Conservation (phyloP, 2,888 invertebrate species). For the Lasioglossum oenotherae region DNA sequence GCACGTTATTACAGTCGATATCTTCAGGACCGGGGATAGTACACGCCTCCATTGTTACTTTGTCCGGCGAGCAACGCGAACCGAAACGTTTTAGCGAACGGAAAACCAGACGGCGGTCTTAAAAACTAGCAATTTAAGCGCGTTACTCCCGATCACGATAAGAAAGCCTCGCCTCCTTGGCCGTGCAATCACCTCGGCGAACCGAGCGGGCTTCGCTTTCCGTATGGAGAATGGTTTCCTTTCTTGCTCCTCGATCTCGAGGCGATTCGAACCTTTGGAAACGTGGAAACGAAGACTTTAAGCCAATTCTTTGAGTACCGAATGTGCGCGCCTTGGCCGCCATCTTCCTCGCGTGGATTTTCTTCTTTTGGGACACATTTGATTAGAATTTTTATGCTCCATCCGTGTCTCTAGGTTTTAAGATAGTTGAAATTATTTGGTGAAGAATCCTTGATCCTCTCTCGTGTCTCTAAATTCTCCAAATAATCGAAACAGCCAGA, state of each 20-base stretch:
- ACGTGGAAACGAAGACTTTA: neutral
- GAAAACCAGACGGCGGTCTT: constrained; percentile 22
- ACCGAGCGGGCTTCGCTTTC: neutral
- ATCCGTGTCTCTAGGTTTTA: neutral
- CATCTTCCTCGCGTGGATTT: neutral
- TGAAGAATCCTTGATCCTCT: neutral
- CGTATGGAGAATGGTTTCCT: neutral
- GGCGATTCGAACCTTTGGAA: neutral
- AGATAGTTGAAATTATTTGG: neutral
- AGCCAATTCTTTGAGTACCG: neutral
- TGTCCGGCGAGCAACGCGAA: constrained; percentile 24
- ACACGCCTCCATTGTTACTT: constrained; percentile 50
- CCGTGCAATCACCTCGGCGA: constrained; percentile 14
- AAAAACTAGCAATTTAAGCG: constrained; percentile 23
- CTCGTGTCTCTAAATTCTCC: neutral
- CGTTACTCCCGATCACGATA: constrained; percentile 16
- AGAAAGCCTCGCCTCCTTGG: constrained; percentile 11
- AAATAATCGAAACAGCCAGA: neutral
- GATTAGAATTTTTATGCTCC: neutral
- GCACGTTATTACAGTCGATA: constrained; percentile 66
- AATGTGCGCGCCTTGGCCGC: neutral
- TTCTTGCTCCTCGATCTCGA: neutral
- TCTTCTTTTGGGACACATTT: neutral
- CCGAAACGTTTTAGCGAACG: constrained; percentile 23
- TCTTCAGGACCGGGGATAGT: constrained; percentile 17